Evolutionary conservation across 2,797 vertebrate species (phyloP).

Genomic region (Mastacembelus armatus): DNA sequence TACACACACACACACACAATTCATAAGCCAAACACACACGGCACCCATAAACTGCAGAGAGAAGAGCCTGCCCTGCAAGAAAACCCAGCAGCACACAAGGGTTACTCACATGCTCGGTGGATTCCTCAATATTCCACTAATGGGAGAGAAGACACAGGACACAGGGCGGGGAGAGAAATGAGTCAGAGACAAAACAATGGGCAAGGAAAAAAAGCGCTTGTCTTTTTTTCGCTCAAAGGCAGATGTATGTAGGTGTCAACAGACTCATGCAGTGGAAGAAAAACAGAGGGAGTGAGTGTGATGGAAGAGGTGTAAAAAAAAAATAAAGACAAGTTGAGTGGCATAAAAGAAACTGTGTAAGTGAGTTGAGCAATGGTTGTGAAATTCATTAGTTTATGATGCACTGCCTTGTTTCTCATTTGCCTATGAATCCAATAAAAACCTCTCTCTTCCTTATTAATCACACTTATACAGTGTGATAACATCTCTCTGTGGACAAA

Average conservation of each 20-base stretch:
- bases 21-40: slow-evolving; percentile 46
- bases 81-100: slow-evolving; percentile 86
- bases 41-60: slow-evolving; percentile 65
- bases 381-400: slow-evolving; percentile 54
- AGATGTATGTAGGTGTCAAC: slow-evolving; percentile 81
- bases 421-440: slow-evolving; percentile 44
- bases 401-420: slow-evolving; percentile 80
- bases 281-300: slow-evolving; percentile 30
- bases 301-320: slow-evolving; percentile 37
- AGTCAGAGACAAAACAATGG: slow-evolving; percentile 87
- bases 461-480: slow-evolving; percentile 37
- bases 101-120: slow-evolving; percentile 97
- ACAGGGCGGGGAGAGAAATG: slow-evolving; percentile 76
- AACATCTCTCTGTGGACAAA: slow-evolving; percentile 42
- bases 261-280: slow-evolving; percentile 67
- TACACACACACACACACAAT: slow-evolving; percentile 30
- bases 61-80: slow-evolving; percentile 69
- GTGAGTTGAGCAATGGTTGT: slow-evolving; percentile 36
- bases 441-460: slow-evolving; percentile 24
- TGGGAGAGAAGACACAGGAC: slow-evolving; percentile 81
- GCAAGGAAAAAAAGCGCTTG: slow-evolving; percentile 83
- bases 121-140: slow-evolving; percentile 97
- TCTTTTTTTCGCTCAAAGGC: slow-evolving; percentile 80
- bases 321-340: slow-evolving; percentile 41
- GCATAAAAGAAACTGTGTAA: slow-evolving; percentile 45